Base-by-base conservation (phyloP, 2,113 vertebrate genomes). In the Brienomyrus brachyistius region DNA sequence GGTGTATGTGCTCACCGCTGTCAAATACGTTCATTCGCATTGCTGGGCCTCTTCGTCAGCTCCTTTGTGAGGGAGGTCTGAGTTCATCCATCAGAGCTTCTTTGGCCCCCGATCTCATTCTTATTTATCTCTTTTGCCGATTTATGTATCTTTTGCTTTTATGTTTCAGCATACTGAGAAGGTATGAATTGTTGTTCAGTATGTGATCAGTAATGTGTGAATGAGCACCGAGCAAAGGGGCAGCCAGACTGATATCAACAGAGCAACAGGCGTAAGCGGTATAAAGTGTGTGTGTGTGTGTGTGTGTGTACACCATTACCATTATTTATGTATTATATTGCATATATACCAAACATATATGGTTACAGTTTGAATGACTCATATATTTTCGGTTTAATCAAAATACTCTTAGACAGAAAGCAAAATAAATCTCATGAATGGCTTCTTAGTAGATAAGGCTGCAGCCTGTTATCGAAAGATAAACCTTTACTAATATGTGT, bases 1-100 rank as follows among this genome's bases (percentile, higher is more conserved):
- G 31, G 31, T 52, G 74, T 89, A 85, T 87, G 89, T 89, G 91
- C 91, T 90, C 40, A 88, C 89, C 88, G 91, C 92, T 90, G 91
- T 91, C 87, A 50, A 51, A 48, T 8, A 90, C 90, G 90, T 92
- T 90, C 83, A 92, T 93, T 93, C 89, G 82, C 43, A 51, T 85
- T 89, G 85, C 90, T 90, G 91, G 90, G 89, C 52, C 59, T 70
- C 91, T 92, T 87, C 89, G 74, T 93, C 92, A 89, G 77, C 84
- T 62, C 66, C 74, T 90, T 89, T 88, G 89, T 90, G 88, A 84
- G 40, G 85, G 45, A 89, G 89, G 87, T 56, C 66, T 89, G 43
- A 89, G 88, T 90, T 92, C 89, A 94, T 92, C 90, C 90, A 92
- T 94, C 94, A 93, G 7, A 52, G 43, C 87, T 52, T 88, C 66